phyloP scores from a whole-genome alignment of 1,140 invertebrate genomes.

The Aradophagus sp. region DNA sequence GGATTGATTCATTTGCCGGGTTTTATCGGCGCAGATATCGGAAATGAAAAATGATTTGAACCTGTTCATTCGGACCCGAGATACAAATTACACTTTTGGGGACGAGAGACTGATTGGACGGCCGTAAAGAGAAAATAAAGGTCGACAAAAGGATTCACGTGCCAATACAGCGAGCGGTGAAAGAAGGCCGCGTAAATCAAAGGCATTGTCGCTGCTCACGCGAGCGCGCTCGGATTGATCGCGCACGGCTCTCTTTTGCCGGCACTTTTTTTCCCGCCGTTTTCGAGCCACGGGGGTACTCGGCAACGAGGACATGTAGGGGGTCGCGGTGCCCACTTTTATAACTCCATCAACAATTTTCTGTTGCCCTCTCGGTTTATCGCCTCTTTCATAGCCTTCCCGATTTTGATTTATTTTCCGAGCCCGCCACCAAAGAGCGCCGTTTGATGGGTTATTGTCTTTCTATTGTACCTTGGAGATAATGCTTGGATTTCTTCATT shows the following conservation, averaged over 20 bases:
- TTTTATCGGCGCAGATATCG: conserved; percentile 4
- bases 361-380: conserved; percentile 63
- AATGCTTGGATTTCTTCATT: too few species aligned
- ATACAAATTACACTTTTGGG: conserved; percentile 48
- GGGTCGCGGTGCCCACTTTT: conserved; percentile 63
- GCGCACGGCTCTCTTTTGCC: conserved; percentile 38
- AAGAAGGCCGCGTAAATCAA: conserved; percentile 55
- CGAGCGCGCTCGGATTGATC: conserved; percentile 38
- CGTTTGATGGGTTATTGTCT: too few species aligned
- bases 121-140: conserved; percentile 26
- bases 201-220: conserved; percentile 59
- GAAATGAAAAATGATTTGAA: conserved; percentile 37
- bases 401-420: conserved; percentile 61
- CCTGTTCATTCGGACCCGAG: conserved; percentile 10
- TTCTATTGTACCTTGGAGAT: too few species aligned
- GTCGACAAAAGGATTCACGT: conserved; percentile 56
- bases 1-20: neutral
- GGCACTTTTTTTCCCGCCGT: too few species aligned
- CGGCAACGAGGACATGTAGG: conserved; percentile 43
- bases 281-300: conserved; percentile 50
- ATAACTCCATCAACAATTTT: conserved; percentile 69
- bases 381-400: conserved; percentile 50
- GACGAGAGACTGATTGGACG: conserved; percentile 31
- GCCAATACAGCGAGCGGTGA: conserved; percentile 30
- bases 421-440: conserved; percentile 15